Percentiles rank a stretch among this genome's conserved stretches.
Conservation (phyloP, 2,888 invertebrate species). For the Hirtodrosophila trivittata region DNA sequence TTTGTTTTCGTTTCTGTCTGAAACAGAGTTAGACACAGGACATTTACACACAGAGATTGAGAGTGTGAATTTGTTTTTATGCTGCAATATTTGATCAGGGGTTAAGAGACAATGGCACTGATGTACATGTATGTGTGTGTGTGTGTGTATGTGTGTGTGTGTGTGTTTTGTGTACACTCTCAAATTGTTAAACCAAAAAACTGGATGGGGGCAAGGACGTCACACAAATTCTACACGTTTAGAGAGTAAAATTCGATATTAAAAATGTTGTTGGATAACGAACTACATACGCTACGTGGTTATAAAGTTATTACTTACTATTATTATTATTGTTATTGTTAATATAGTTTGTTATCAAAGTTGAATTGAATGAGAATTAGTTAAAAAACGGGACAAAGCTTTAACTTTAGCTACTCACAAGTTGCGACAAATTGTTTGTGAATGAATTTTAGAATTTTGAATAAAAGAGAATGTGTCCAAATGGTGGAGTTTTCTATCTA, state of each 20-base stretch:
- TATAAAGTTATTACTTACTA: conserved; percentile 55
- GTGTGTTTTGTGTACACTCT: conserved; percentile 2
- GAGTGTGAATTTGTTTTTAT: conserved; percentile 19
- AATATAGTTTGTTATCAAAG: conserved; percentile 1
- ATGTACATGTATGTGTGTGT: conserved; percentile 23
- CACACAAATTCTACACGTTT: conserved; percentile 73
- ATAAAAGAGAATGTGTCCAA: conserved; percentile 54
- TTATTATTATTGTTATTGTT: conserved; percentile 29
- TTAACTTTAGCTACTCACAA: conserved; percentile 73
- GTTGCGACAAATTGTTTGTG: conserved; percentile 57
- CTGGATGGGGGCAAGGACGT: conserved; percentile 63
- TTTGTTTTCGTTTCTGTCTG: conserved; percentile 1
- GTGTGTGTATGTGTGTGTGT: conserved; percentile 21
- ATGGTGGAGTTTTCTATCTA: conserved; percentile 31
- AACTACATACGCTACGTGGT: conserved; percentile 72
- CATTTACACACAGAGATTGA: conserved; percentile 31
- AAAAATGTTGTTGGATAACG: conserved; percentile 50
- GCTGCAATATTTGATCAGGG: too few relatives aligned
- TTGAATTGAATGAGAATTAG: conserved; percentile 39
- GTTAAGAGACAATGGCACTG: conserved; percentile 28
- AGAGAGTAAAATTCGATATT: conserved; percentile 65
- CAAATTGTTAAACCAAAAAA: conserved; percentile 31
- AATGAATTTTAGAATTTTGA: too few relatives aligned
- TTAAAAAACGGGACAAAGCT: conserved; percentile 58
- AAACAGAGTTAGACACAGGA: conserved; percentile 29